Conservation (phyloP, 2,797 vertebrate species). For the Clarias pachynema region DNA sequence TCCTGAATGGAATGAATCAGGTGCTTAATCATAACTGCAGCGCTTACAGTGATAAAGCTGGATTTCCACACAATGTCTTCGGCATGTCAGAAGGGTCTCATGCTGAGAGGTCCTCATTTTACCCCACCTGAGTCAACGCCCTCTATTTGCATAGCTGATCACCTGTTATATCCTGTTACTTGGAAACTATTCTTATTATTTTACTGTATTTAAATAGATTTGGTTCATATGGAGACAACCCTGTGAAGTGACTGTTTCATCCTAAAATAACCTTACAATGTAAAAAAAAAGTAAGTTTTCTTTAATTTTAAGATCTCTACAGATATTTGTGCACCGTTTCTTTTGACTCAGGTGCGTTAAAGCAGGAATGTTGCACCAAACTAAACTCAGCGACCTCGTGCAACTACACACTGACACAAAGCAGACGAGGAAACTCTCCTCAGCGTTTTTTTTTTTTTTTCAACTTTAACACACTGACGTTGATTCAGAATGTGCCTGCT, state of each 20-base stretch:
- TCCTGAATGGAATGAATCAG: background rate
- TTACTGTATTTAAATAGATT: background rate
- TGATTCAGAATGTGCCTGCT: background rate
- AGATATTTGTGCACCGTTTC: background rate
- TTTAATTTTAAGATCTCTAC: background rate
- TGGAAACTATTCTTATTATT: background rate
- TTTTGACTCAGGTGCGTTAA: constrained; percentile 12
- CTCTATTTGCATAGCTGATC: background rate
- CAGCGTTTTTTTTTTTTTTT: background rate
- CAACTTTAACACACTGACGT: background rate
- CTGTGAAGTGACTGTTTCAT: background rate
- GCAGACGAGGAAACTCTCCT: background rate
- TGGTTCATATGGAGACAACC: background rate
- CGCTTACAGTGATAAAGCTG: background rate
- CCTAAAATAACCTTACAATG: background rate
- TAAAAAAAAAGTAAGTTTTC: background rate
- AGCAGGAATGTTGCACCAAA: background rate
- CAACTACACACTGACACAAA: background rate
- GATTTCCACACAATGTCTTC: background rate
- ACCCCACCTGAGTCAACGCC: background rate
- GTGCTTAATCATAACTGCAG: background rate
- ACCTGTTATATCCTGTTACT: background rate
- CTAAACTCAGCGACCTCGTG: background rate
- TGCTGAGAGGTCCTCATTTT: background rate
- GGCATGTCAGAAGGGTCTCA: background rate